phyloP scores from a whole-genome alignment of 2,888 invertebrate species.

The Hypselothyrea guttata region DNA sequence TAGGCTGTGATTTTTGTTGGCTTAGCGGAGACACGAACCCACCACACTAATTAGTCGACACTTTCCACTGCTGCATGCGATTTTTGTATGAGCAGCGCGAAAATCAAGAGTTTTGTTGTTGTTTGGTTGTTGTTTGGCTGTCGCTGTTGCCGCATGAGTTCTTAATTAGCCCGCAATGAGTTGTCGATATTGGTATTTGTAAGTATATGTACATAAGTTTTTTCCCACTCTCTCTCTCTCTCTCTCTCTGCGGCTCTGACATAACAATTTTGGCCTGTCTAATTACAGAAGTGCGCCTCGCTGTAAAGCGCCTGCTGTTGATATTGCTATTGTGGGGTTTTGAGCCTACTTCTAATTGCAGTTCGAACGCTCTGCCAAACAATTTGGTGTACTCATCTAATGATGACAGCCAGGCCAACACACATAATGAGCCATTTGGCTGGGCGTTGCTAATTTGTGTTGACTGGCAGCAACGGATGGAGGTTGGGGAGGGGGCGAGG shows the following conservation, averaged over 20 bases:
- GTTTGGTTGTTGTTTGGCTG: constrained; percentile 27
- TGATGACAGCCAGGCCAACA: constrained; percentile 33
- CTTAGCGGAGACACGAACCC: constrained; percentile 33
- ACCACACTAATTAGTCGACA: constrained; percentile 45
- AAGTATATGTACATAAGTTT: constrained; percentile 48
- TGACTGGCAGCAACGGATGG: no score
- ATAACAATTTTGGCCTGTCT: constrained; percentile 56
- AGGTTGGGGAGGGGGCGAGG: background rate
- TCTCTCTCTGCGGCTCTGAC: constrained; percentile 32
- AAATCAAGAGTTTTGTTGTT: constrained; percentile 48
- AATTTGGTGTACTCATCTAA: constrained; percentile 52
- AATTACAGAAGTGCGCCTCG: constrained; percentile 44
- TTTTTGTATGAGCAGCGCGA: constrained; percentile 47
- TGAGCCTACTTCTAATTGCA: constrained; percentile 59
- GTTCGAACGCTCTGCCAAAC: constrained; percentile 50
- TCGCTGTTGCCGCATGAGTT: constrained; percentile 54
- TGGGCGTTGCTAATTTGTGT: constrained; percentile 56
- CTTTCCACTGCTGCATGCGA: constrained; percentile 47
- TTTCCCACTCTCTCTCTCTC: no score
- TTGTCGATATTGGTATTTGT: constrained; percentile 53
- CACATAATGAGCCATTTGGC: constrained; percentile 64
- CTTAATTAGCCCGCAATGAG: constrained; percentile 72
- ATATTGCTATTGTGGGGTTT: background rate
- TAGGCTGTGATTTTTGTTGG: constrained; percentile 17
- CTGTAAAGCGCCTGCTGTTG: constrained; percentile 13